Evolutionary conservation across 2,113 vertebrate genomes (phyloP), one percentile per base, ranked within the genome.

Genomic region (Bucco capensis): DNA sequence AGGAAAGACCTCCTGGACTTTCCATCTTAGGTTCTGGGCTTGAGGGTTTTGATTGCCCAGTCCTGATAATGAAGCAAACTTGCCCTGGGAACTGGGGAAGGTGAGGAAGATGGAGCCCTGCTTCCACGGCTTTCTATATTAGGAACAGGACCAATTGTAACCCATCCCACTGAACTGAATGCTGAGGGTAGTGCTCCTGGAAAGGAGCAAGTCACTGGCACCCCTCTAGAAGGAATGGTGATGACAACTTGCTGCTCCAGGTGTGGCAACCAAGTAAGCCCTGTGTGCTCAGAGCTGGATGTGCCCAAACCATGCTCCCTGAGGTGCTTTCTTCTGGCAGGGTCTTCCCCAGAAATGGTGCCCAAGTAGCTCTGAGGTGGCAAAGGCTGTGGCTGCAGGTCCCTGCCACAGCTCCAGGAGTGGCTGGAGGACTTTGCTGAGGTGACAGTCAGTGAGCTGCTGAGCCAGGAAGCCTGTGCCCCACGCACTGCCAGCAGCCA

Each of bases 311-410:
- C 24, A 0, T 0, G 1, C 30, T n/a, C n/a, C n/a, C n/a, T n/a
- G n/a, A n/a, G n/a, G n/a, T n/a, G n/a, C n/a, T n/a, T n/a, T n/a
- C n/a, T n/a, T n/a, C n/a, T n/a, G n/a, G 30, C 80, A 95, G 96
- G 97, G 97, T 98, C 95, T 30, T 98, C 98, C 31, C 97, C 97
- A 0, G 98, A 99, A 94, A 98, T 98, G 6, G 98, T 99, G 60
- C 99, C 99, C 79, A 99, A 99, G 96, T 99, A 99, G 66, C 98
- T 99, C 90, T 98, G 98, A 88, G 99, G 98, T 0, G 97, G 98
- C 38, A 99, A 99, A 78, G n/a, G n/a, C n/a, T n/a, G n/a, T n/a
- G 99, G 99, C 58, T 98, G 99, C 15, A 98, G 98, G 3, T 98
- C 99, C 35, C 97, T 98, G 40, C 99, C 99, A 0, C 99, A 99